phyloP scores from a whole-genome alignment of 1,140 invertebrate species.

The Palaemon carinicauda region DNA sequence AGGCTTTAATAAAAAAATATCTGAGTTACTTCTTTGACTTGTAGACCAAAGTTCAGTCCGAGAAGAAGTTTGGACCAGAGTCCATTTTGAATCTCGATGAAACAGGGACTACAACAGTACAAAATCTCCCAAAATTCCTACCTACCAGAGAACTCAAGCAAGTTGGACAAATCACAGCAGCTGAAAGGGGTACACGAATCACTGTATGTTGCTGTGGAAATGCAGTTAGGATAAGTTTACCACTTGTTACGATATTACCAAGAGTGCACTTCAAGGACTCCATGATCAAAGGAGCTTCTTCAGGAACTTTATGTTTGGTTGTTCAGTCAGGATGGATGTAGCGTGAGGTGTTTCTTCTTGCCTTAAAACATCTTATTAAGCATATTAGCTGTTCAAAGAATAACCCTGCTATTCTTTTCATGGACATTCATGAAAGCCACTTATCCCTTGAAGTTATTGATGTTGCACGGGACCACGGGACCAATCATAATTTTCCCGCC shows the following conservation, averaged over 20 bases:
- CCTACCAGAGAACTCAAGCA: constrained; percentile 64
- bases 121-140: constrained; percentile 65
- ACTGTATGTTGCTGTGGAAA: constrained; percentile 53
- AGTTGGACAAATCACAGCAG: constrained; percentile 65
- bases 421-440: too few species aligned
- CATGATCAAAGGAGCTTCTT: constrained; percentile 61
- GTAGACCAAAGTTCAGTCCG: constrained; percentile 50
- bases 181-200: constrained; percentile 64
- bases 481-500: too few species aligned
- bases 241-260: constrained; percentile 63
- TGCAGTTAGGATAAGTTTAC: constrained; percentile 61
- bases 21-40: constrained; percentile 63
- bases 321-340: constrained; percentile 62
- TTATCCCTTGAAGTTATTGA: too few species aligned
- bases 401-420: too few species aligned
- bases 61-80: constrained; percentile 59
- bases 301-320: constrained; percentile 59
- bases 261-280: constrained; percentile 60
- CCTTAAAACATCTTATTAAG: too few species aligned
- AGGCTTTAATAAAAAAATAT: constrained; percentile 65
- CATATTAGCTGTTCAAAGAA: too few species aligned
- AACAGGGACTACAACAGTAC: constrained; percentile 66
- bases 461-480: too few species aligned
- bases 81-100: constrained; percentile 68
- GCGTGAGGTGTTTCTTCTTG: too few species aligned